A percentile compares a stretch with the other conserved stretches of the same genome.
phyloP scores from a whole-genome alignment of 2,888 invertebrate species.

The Prosapia bicincta region DNA sequence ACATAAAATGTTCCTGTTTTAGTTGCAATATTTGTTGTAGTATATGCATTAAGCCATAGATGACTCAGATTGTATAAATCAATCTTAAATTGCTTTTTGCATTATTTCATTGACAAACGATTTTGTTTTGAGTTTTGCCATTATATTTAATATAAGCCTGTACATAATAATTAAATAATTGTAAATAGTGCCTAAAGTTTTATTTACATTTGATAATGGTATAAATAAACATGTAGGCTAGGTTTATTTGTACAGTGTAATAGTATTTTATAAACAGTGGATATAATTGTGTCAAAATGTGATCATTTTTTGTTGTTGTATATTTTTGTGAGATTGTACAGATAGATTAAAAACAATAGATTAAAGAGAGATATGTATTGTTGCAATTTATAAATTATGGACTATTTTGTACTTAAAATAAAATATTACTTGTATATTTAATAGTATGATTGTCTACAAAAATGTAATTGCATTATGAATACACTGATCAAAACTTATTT shows the following conservation, averaged over 20 bases:
- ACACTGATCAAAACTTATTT: no score
- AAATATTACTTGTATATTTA: background rate
- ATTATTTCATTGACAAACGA: background rate
- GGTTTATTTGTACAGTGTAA: background rate
- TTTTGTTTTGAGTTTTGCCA: background rate
- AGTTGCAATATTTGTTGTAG: background rate
- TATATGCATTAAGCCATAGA: background rate
- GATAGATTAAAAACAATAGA: background rate
- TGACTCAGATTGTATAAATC: background rate
- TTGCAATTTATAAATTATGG: background rate
- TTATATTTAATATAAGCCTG: background rate
- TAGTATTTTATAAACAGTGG: background rate
- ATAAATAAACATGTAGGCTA: background rate
- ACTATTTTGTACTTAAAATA: background rate
- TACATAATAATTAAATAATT: background rate
- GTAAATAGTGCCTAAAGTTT: background rate
- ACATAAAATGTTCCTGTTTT: background rate
- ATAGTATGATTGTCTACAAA: background rate
- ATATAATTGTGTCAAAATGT: background rate
- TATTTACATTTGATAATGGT: slow-evolving; percentile 2
- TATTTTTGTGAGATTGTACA: background rate
- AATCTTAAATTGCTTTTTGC: slow-evolving; percentile 2
- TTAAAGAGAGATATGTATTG: background rate
- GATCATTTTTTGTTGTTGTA: background rate
- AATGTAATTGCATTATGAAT: background rate